Conservation (phyloP, 2,888 invertebrate genomes). For the Myopa testacea region DNA sequence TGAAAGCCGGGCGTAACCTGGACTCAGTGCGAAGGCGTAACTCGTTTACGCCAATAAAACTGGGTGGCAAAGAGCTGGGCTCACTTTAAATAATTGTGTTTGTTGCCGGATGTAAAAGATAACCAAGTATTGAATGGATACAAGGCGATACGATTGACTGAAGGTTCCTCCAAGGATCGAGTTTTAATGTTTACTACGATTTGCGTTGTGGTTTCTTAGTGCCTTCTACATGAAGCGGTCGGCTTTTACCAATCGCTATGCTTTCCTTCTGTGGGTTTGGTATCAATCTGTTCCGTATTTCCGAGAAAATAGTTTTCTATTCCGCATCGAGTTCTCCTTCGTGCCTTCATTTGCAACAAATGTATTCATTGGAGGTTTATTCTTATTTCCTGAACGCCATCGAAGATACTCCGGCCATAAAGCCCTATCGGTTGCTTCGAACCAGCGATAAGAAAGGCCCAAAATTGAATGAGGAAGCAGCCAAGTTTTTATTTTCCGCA, state of each 20-base stretch:
- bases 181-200: neutral
- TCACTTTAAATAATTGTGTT: slow-evolving; percentile 20
- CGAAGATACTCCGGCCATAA: slow-evolving; percentile 19
- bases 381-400: neutral
- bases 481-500: too few species aligned
- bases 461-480: too few species aligned
- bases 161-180: neutral
- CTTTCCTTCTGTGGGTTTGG: neutral
- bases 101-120: slow-evolving; percentile 6
- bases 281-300: neutral
- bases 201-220: too few species aligned
- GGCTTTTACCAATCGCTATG: neutral
- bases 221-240: neutral
- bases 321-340: neutral
- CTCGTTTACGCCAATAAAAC: slow-evolving; percentile 26
- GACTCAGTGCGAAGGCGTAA: neutral
- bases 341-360: neutral
- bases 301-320: neutral
- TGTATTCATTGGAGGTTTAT: neutral
- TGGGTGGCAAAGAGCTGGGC: neutral
- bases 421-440: neutral
- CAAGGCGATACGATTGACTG: neutral
- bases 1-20: neutral
- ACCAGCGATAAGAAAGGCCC: neutral
- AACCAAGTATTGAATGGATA: neutral